Evolutionary conservation across 2,888 invertebrate genomes (phyloP).

Genomic region (Cheilosia pagana): DNA sequence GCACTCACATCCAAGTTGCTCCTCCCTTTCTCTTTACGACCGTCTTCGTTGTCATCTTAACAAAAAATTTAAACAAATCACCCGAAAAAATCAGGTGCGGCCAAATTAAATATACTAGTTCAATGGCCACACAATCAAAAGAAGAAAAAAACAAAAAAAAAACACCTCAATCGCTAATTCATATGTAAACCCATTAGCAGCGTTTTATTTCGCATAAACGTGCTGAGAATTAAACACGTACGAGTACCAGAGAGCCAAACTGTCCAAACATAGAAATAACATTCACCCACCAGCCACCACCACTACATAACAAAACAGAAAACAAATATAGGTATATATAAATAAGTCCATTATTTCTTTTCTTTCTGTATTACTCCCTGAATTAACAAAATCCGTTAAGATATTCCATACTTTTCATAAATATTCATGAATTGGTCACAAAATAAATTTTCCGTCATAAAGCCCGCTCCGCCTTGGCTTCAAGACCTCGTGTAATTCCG

Average conservation of each 20-base stretch:
- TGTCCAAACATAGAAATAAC: constrained; percentile 26
- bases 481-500: constrained; percentile 55
- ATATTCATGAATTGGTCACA: constrained; percentile 60
- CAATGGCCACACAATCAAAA: constrained; percentile 60
- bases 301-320: constrained; percentile 1
- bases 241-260: constrained; percentile 33
- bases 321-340: constrained; percentile 19
- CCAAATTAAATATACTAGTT: constrained; percentile 48
- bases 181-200: constrained; percentile 72
- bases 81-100: constrained; percentile 63
- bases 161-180: constrained; percentile 61
- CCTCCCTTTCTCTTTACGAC: not conserved
- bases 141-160: constrained; percentile 16
- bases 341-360: constrained; percentile 40
- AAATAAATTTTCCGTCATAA: constrained; percentile 62
- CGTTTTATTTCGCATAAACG: constrained; percentile 72
- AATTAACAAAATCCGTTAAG: constrained; percentile 50
- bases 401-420: constrained; percentile 48
- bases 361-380: constrained; percentile 22
- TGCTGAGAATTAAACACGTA: constrained; percentile 66
- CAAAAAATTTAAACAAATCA: constrained; percentile 51
- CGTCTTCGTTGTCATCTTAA: constrained; percentile 24
- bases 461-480: not conserved
- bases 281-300: constrained; percentile 39
- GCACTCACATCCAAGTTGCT: not conserved